A percentile compares a stretch with the other conserved stretches of the same genome.
phyloP scores from a whole-genome alignment of 1,140 invertebrate species.

The Pogonognathellus flavescens region DNA sequence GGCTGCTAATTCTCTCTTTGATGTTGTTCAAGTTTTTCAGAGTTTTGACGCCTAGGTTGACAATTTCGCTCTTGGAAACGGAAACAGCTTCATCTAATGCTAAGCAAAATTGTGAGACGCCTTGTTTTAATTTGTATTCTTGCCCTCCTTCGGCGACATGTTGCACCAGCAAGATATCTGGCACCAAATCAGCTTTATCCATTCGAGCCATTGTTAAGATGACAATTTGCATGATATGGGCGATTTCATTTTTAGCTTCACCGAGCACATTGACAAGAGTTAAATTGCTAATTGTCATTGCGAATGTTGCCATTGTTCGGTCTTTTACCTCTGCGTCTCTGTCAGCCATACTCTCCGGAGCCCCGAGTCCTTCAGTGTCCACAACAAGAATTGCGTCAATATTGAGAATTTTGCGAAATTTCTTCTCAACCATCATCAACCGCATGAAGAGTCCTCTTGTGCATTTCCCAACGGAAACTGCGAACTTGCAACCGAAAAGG shows the following conservation, averaged over 20 bases:
- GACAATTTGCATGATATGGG: constrained; percentile 53
- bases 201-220: constrained; percentile 43
- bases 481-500: constrained; percentile 58
- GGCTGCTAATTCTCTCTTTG: neutral
- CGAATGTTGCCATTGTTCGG: constrained; percentile 49
- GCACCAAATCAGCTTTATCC: constrained; percentile 18
- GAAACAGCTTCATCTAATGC: constrained; percentile 31
- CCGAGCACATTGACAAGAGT: constrained; percentile 55
- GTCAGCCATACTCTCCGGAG: constrained; percentile 48
- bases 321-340: constrained; percentile 45
- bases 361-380: constrained; percentile 58
- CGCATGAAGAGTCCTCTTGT: constrained; percentile 58
- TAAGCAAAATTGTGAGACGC: constrained; percentile 7
- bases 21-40: constrained; percentile 3
- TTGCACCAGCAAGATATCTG: constrained; percentile 58
- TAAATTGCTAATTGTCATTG: constrained; percentile 56
- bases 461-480: constrained; percentile 50
- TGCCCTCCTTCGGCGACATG: constrained; percentile 39
- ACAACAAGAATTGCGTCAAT: constrained; percentile 55
- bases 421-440: constrained; percentile 2
- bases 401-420: neutral
- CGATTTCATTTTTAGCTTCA: constrained; percentile 31
- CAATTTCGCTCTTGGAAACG: neutral
- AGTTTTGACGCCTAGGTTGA: constrained; percentile 42
- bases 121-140: neutral